Conservation (phyloP, 2,888 invertebrate species). For the Drosophila mimetica region DNA sequence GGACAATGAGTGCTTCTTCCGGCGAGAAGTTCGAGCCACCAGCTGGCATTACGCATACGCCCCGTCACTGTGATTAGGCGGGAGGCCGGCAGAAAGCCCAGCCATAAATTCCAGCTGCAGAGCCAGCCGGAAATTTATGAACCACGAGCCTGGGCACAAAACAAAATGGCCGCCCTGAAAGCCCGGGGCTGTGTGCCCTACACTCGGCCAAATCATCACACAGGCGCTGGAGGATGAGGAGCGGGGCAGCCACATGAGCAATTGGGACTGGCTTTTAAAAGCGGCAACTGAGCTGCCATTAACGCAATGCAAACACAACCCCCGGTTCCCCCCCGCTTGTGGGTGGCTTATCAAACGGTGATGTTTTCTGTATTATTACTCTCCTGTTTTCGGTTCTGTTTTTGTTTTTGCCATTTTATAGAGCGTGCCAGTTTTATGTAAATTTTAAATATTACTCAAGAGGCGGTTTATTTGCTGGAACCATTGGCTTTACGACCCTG, state of each 20-base stretch:
- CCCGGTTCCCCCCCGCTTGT: neutral
- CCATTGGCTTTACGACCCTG: constrained; percentile 28
- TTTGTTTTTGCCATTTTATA: constrained; percentile 60
- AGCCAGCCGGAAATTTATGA: constrained; percentile 42
- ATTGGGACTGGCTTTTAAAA: constrained; percentile 50
- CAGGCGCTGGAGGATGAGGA: neutral
- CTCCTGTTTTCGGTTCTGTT: constrained; percentile 5
- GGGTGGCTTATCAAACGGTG: constrained; percentile 41
- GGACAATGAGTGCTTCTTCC: constrained; percentile 11
- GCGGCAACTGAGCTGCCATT: constrained; percentile 49
- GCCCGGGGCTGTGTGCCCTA: constrained; percentile 58
- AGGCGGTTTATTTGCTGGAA: constrained; percentile 35
- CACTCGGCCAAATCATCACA: constrained; percentile 42
- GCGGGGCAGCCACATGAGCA: constrained; percentile 46
- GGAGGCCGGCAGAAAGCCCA: constrained; percentile 36
- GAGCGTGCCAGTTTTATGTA: constrained; percentile 70
- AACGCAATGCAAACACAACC: constrained; percentile 47
- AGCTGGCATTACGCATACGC: constrained; percentile 21
- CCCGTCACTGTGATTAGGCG: constrained; percentile 36
- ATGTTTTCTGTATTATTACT: constrained; percentile 30
- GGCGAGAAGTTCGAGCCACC: neutral
- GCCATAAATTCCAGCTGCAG: constrained; percentile 40
- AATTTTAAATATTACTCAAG: constrained; percentile 58
- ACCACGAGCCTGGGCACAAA: constrained; percentile 44
- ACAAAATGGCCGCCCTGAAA: constrained; percentile 53